A percentile compares a stretch with the other conserved stretches of the same genome.
These are phyloP conservation scores for Brachirus orientalis DNA, from an alignment of 2,113 vertebrate genomes.

Conservation along the genomic window DNA sequence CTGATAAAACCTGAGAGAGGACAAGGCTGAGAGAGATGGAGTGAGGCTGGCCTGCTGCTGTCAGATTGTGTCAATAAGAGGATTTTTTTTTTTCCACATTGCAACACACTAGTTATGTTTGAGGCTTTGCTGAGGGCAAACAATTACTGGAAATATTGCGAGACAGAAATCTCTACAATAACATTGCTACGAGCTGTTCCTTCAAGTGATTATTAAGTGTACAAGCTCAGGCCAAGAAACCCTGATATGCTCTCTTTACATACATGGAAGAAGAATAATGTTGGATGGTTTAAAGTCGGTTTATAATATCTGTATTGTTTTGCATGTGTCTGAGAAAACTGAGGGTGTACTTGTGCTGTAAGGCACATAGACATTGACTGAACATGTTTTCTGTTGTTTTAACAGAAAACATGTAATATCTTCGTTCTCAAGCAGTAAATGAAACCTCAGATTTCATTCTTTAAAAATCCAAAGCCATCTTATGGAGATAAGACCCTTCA, in stretches of 20 bases:
- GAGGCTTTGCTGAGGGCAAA: slow-evolving; percentile 59
- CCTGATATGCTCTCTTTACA: slow-evolving; percentile 1
- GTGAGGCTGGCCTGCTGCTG: slow-evolving; percentile 35
- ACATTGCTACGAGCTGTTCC: slow-evolving; percentile 17
- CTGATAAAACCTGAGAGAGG: slow-evolving; percentile 46
- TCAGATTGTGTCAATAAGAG: slow-evolving; percentile 48
- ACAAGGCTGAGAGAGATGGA: slow-evolving; percentile 39
- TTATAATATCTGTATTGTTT: no score
- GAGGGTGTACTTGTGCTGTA: no score
- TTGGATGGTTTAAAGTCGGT: no score
- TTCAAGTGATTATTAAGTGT: slow-evolving; percentile 27
- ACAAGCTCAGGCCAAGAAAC: slow-evolving; percentile 14
- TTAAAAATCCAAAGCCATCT: no score
- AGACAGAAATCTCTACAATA: slow-evolving; percentile 32
- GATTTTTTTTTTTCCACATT: slow-evolving; percentile 42
- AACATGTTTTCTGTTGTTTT: no score
- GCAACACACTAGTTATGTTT: slow-evolving; percentile 55
- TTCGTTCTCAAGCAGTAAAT: no score
- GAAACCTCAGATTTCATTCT: no score
- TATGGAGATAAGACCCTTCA: no score
- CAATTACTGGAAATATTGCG: slow-evolving; percentile 58
- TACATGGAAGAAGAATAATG: background rate
- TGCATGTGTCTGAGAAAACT: background rate
- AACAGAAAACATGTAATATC: no score
- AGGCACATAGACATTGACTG: no score